phyloP scores from a whole-genome alignment of 2,888 invertebrate species.

The Pterostichus madidus region DNA sequence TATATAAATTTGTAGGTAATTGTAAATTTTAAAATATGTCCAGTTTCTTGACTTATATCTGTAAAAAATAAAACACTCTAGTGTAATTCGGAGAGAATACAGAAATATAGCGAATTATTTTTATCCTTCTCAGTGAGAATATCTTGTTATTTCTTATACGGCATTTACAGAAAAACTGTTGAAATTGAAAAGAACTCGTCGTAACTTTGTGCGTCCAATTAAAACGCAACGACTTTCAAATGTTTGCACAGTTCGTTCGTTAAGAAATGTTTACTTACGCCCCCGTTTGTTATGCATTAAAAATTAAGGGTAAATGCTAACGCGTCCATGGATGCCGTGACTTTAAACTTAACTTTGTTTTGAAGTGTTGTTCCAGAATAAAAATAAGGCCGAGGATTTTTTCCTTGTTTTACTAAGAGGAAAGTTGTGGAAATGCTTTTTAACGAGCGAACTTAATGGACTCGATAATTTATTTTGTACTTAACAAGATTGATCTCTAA shows the following conservation, averaged over 20 bases:
- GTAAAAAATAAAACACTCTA: too few species aligned
- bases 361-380: slow-evolving; percentile 1
- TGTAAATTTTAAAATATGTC: too few species aligned
- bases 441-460: too few species aligned
- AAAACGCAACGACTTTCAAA: slow-evolving; percentile 38
- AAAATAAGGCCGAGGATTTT: not conserved
- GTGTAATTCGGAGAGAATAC: too few species aligned
- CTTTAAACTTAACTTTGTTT: slow-evolving; percentile 16
- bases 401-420: not conserved
- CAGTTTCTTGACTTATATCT: too few species aligned
- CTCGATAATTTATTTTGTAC: not conserved
- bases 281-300: slow-evolving; percentile 38
- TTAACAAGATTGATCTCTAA: too few species aligned
- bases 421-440: not conserved
- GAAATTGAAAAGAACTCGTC: slow-evolving; percentile 13
- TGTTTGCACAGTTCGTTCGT: slow-evolving; percentile 31
- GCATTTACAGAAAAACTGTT: too few species aligned
- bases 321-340: not conserved
- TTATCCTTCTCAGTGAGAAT: too few species aligned
- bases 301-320: slow-evolving; percentile 24
- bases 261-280: slow-evolving; percentile 38
- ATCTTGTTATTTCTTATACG: too few species aligned
- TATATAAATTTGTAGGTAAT: too few species aligned
- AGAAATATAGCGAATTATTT: too few species aligned
- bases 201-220: slow-evolving; percentile 39